These are phyloP conservation scores for Pogonocherus hispidulus DNA, from an alignment of 2,888 invertebrate genomes.

Conservation along the genomic window DNA sequence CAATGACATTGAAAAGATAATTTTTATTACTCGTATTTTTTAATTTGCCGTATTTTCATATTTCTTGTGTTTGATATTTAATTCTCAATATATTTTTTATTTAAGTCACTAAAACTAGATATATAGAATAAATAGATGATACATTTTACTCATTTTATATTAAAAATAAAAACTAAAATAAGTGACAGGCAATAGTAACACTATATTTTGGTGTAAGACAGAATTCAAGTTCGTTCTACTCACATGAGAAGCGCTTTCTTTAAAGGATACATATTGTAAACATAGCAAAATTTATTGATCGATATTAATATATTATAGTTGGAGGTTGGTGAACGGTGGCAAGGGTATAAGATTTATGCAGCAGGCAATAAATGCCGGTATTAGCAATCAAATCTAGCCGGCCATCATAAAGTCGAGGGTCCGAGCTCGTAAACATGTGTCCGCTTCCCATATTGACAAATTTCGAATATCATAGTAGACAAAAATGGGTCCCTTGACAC, in stretches of 20 bases:
- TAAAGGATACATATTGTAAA: constrained; percentile 8
- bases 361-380: constrained; percentile 64
- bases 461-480: constrained; percentile 57
- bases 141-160: too few relatives aligned
- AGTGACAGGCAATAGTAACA: too few relatives aligned
- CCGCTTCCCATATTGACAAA: constrained; percentile 60
- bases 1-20: too few relatives aligned
- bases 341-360: constrained; percentile 62
- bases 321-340: constrained; percentile 44
- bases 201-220: too few relatives aligned
- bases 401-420: constrained; percentile 62
- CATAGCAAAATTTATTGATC: constrained; percentile 40
- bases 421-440: constrained; percentile 62
- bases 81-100: too few relatives aligned
- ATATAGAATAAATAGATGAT: too few relatives aligned
- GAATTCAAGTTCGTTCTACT: too few relatives aligned
- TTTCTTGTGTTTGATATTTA: too few relatives aligned
- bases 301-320: constrained; percentile 44
- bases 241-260: background rate
- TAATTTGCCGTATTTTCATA: too few relatives aligned
- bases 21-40: too few relatives aligned
- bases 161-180: too few relatives aligned
- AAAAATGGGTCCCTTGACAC: background rate
- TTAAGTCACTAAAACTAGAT: too few relatives aligned
- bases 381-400: constrained; percentile 63